phyloP scores from a whole-genome alignment of 1,140 invertebrate genomes.

The Laupala kohalensis region DNA sequence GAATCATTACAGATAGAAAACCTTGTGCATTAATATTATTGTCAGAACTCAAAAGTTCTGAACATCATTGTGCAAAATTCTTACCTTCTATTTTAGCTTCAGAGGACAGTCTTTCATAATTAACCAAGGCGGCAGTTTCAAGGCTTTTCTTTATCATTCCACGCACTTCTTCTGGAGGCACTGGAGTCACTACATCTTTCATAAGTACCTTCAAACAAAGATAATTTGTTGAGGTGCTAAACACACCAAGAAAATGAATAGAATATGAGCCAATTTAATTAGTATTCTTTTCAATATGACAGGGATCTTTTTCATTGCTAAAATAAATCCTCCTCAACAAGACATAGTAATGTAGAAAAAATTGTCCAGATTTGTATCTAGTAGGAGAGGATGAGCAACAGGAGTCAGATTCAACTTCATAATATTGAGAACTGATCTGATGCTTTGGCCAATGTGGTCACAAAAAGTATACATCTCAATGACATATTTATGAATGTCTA shows the following conservation, averaged over 20 bases:
- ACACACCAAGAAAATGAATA: too few species aligned
- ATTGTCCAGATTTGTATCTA: neutral
- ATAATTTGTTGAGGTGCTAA: too few species aligned
- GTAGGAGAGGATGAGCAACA: too few species aligned
- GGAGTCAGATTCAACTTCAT: too few species aligned
- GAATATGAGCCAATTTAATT: too few species aligned
- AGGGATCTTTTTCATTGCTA: neutral
- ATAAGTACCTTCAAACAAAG: conserved; percentile 58
- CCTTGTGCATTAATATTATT: neutral
- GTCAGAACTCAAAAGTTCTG: neutral
- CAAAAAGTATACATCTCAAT: too few species aligned
- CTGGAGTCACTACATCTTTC: conserved; percentile 98
- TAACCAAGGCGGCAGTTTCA: conserved; percentile 94
- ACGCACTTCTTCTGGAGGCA: conserved; percentile 90
- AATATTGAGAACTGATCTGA: too few species aligned
- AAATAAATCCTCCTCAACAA: neutral
- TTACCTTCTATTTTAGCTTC: conserved; percentile 96
- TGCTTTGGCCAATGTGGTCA: too few species aligned
- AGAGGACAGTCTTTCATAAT: conserved; percentile 90
- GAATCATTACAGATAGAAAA: neutral
- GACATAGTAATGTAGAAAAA: neutral
- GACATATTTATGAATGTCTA: too few species aligned
- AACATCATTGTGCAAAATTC: conserved; percentile 1
- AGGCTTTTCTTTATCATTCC: conserved; percentile 91
- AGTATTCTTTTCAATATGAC: neutral